Conservation (phyloP, 2,113 vertebrate genomes). For the Gymnobelideus leadbeateri region DNA sequence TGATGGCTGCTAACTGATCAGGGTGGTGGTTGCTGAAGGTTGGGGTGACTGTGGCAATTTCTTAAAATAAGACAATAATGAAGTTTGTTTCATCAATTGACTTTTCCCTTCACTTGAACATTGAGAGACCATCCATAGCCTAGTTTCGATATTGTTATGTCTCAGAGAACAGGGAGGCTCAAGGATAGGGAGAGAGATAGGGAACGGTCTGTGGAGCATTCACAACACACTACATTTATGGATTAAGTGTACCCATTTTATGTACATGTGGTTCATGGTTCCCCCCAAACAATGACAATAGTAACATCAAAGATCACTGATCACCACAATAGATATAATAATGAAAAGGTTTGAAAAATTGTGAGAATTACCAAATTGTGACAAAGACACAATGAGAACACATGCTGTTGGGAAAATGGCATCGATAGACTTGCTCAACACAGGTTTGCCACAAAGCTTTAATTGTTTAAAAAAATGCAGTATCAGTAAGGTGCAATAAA, state of each 20-base stretch:
- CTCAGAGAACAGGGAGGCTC: not conserved
- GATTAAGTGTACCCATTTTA: not conserved
- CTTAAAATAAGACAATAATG: not conserved
- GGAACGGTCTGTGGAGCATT: not conserved
- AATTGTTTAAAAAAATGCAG: not conserved
- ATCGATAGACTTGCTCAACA: not conserved
- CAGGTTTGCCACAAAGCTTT: not conserved
- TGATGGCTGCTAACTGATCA: not conserved
- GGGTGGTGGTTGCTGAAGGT: not conserved
- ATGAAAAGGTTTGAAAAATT: not conserved
- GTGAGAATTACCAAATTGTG: not conserved
- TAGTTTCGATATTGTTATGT: not conserved
- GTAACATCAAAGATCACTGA: not conserved
- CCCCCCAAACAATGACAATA: not conserved
- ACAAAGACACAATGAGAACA: not conserved
- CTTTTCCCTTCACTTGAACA: not conserved
- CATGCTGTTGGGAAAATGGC: not conserved
- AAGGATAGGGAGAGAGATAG: not conserved
- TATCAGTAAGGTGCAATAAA: not conserved
- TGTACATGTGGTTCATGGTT: not conserved
- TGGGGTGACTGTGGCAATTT: not conserved
- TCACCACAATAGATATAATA: not conserved
- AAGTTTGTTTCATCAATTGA: not conserved
- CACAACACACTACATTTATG: not conserved
- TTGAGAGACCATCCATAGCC: not conserved